Base-by-base conservation (phyloP, 2,888 invertebrate genomes). In the Abrostola triplasia region DNA sequence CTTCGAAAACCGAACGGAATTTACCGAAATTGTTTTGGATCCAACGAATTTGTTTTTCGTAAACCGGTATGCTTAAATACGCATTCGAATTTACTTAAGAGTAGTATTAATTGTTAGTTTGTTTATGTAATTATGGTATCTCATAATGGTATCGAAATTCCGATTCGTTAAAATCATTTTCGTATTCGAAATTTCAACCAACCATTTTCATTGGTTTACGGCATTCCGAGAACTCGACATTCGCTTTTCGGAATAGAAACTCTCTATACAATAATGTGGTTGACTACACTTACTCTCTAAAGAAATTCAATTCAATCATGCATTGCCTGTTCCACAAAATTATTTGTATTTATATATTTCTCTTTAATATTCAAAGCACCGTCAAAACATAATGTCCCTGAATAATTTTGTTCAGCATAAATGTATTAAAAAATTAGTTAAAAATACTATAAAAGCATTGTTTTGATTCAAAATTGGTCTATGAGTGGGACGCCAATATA, bases 261-360 rank as follows among this genome's bases (percentile, higher is more conserved):
- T 9, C 10, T 40, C 13, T 35, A 54, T 12, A 57, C 12, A 62
- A n/a, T 24, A 36, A 13, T 37, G 5, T 60, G 47, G 38, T 60
- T 41, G 0, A 52, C 50, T 65, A 60, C 12, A 38, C 54, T 61
- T 52, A 67, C 0, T 11, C 38, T 47, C 67, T 79, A 64, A 61
- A 69, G 70, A 49, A 79, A 73, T 81, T 88, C 84, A 86, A 88
- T 84, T 88, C 87, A 84, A 86, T 78, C 10, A 67, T 73, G 84
- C 86, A 86, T 87, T 85, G 85, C 85, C 78, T 64, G 76, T 68
- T 76, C 70, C 73, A 67, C n/a, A 74, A 52, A 64, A 67, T 61
- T 49, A 51, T 70, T 71, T 69, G 64, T 63, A 58, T 11, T 36
- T 55, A 69, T 50, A 54, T 59, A 69, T 66, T 70, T 73, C 65